These are phyloP conservation scores for Thera britannica DNA, from an alignment of 2,888 invertebrate species.

Conservation along the genomic window DNA sequence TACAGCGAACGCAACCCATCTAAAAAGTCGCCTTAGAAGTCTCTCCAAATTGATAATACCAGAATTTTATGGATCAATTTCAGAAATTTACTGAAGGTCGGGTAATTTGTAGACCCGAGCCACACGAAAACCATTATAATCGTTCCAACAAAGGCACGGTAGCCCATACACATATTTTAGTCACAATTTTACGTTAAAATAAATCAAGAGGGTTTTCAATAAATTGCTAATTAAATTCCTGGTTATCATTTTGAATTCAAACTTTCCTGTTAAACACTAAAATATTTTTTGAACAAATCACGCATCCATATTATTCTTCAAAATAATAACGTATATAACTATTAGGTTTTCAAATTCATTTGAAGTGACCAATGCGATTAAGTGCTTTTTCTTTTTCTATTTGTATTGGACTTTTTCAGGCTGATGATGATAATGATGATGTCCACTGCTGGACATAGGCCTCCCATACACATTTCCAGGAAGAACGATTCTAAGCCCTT, in stretches of 20 bases:
- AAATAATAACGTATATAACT: too few species aligned
- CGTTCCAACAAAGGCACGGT: constrained; percentile 17
- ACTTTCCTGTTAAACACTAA: not conserved
- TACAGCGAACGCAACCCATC: not conserved
- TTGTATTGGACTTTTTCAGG: too few species aligned
- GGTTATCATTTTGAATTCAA: constrained; percentile 2
- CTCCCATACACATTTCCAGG: too few species aligned
- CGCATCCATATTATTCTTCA: too few species aligned
- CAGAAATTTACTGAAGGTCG: constrained; percentile 6
- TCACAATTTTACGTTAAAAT: constrained; percentile 27
- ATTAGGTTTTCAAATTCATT: too few species aligned
- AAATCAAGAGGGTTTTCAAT: constrained; percentile 22
- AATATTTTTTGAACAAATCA: not conserved
- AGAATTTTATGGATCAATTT: constrained; percentile 4
- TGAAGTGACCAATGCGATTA: too few species aligned
- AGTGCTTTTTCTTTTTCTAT: too few species aligned
- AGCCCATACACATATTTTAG: constrained; percentile 10
- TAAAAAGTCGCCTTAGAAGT: not conserved
- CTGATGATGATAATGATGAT: too few species aligned
- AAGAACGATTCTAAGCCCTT: too few species aligned
- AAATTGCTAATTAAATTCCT: constrained; percentile 25
- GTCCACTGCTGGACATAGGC: too few species aligned
- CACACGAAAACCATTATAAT: constrained; percentile 17
- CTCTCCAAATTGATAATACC: not conserved
- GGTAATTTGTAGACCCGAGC: constrained; percentile 10